phyloP scores from a whole-genome alignment of 2,888 invertebrate species.

The Pharmacophagus antenor region DNA sequence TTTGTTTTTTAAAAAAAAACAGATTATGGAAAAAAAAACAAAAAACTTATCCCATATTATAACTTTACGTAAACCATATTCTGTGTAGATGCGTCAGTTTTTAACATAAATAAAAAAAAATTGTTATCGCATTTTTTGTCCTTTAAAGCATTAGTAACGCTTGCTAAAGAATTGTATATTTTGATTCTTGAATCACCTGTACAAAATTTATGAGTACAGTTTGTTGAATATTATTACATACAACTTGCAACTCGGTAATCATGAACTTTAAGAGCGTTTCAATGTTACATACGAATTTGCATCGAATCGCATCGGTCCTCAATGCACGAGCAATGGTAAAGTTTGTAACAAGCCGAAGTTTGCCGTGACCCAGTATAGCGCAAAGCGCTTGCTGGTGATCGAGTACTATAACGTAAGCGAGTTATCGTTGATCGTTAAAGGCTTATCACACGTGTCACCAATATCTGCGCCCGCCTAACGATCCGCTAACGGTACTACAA shows the following conservation, averaged over 20 bases:
- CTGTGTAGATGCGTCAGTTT: too few species aligned
- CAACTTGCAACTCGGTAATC: conserved; percentile 4
- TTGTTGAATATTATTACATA: background rate
- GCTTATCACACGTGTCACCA: conserved; percentile 26
- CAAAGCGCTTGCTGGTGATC: conserved; percentile 7
- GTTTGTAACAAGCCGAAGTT: conserved; percentile 20
- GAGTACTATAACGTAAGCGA: conserved; percentile 5
- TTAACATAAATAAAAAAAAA: too few species aligned
- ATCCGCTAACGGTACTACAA: conserved; percentile 19
- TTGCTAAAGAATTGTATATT: too few species aligned
- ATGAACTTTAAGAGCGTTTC: conserved; percentile 4
- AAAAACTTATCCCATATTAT: background rate
- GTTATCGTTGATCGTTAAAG: conserved; percentile 28
- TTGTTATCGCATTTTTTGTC: too few species aligned
- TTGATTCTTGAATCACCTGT: too few species aligned
- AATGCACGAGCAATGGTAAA: conserved; percentile 8
- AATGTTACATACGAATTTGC: background rate
- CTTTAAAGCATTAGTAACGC: too few species aligned
- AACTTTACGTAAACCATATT: too few species aligned
- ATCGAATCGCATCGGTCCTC: conserved; percentile 11
- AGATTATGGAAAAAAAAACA: background rate
- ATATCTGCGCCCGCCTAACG: conserved; percentile 7
- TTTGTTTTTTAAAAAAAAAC: background rate
- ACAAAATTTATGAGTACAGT: background rate
- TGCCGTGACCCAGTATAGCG: conserved; percentile 23